A percentile compares a stretch with the other conserved stretches of the same genome.
Conservation (phyloP, 1,140 invertebrate genomes). For the Parasteatoda tepidariorum region DNA sequence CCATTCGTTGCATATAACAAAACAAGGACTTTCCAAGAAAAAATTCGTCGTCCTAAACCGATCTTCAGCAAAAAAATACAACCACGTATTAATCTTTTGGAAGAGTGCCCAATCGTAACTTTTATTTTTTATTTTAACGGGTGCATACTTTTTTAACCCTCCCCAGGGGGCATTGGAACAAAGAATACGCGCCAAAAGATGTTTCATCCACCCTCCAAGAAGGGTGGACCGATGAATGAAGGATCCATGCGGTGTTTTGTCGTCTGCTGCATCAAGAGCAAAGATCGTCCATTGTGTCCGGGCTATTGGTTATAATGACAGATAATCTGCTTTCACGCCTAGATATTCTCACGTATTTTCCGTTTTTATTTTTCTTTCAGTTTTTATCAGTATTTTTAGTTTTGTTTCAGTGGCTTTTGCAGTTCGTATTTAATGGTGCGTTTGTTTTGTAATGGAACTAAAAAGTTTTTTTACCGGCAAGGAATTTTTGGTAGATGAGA, state of each 20-base stretch:
- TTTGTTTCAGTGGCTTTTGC: background rate
- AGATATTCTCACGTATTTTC: slow-evolving; percentile 5
- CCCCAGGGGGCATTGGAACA: slow-evolving; percentile 41
- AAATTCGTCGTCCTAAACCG: slow-evolving; percentile 10
- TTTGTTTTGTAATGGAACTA: slow-evolving; percentile 32
- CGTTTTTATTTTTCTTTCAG: background rate
- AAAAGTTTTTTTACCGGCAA: background rate
- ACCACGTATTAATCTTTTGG: slow-evolving; percentile 53
- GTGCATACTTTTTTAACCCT: slow-evolving; percentile 15
- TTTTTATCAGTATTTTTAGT: background rate
- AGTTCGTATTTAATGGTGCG: slow-evolving; percentile 45
- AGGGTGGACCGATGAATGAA: slow-evolving; percentile 46
- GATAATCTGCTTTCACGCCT: slow-evolving; percentile 52
- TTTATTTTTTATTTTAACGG: background rate
- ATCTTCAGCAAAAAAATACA: slow-evolving; percentile 19
- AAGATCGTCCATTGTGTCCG: slow-evolving; percentile 42
- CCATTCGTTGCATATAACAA: slow-evolving; percentile 26
- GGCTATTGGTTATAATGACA: slow-evolving; percentile 52
- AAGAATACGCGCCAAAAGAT: slow-evolving; percentile 24
- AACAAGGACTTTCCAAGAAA: slow-evolving; percentile 29
- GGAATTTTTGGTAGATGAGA: background rate
- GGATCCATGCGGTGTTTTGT: slow-evolving; percentile 33
- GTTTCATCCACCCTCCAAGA: slow-evolving; percentile 13
- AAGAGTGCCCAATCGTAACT: slow-evolving; percentile 47
- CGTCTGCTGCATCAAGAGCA: slow-evolving; percentile 29